Evolutionary conservation across 1,140 invertebrate species (phyloP).

Genomic region (Anoplophora glabripennis): DNA sequence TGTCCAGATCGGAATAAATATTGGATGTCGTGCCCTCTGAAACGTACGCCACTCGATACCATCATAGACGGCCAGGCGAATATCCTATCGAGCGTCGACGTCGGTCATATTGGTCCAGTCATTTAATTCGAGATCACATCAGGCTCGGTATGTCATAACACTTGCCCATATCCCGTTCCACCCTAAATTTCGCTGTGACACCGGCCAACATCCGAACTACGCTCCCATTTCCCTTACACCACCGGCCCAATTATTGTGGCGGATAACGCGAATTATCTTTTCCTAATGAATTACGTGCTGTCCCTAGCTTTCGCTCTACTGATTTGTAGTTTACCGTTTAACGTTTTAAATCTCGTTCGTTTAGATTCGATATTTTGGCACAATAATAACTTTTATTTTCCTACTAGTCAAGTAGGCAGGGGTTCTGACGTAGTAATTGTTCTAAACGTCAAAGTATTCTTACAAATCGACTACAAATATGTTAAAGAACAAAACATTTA

Average conservation of each 20-base stretch:
- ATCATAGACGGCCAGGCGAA: too few relatives aligned
- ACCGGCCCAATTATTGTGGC: constrained; percentile 25
- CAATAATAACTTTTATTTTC: too few relatives aligned
- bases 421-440: background rate
- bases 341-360: too few relatives aligned
- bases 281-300: constrained; percentile 29
- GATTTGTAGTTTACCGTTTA: constrained; percentile 19
- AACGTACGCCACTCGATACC: too few relatives aligned
- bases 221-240: constrained; percentile 14
- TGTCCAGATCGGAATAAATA: too few relatives aligned
- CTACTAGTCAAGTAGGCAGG: too few relatives aligned
- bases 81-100: too few relatives aligned
- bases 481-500: too few relatives aligned
- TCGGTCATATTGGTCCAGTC: constrained; percentile 31
- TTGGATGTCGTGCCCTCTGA: too few relatives aligned
- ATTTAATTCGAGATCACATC: constrained; percentile 35
- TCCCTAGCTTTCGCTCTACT: constrained; percentile 1
- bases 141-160: constrained; percentile 29
- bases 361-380: too few relatives aligned
- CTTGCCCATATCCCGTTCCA: constrained; percentile 23
- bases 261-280: constrained; percentile 27
- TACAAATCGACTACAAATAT: too few relatives aligned
- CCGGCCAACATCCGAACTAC: constrained; percentile 20
- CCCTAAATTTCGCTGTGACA: constrained; percentile 29
- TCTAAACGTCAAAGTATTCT: background rate